Conservation (phyloP, 2,888 invertebrate species). For the Teleogryllus oceanicus region DNA sequence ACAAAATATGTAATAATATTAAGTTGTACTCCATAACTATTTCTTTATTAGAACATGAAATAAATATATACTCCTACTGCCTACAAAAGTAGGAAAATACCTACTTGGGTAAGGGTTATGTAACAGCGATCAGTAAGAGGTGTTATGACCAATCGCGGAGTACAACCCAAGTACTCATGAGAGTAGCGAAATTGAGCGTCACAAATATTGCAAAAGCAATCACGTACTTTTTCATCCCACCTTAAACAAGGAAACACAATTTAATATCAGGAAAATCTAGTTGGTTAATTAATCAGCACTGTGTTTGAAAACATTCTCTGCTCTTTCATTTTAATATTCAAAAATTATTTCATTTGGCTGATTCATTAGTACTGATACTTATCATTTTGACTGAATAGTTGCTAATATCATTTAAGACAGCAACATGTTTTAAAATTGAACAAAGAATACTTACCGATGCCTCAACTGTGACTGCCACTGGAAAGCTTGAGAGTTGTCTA, state of each 20-base stretch:
- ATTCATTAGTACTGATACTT: not conserved
- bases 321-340: no score
- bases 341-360: not conserved
- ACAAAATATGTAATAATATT: not conserved
- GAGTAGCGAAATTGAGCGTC: constrained; percentile 89
- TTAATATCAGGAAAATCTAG: not conserved
- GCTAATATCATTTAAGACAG: no score
- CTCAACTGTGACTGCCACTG: constrained; percentile 90
- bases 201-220: constrained; percentile 92
- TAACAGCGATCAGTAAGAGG: constrained; percentile 94
- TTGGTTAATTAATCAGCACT: no score
- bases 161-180: constrained; percentile 92
- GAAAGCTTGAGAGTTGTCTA: constrained; percentile 74
- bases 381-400: no score
- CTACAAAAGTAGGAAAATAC: constrained; percentile 20
- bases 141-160: constrained; percentile 89
- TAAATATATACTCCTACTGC: constrained; percentile 21
- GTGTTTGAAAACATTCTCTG: no score
- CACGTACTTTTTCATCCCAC: constrained; percentile 75
- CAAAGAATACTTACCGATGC: constrained; percentile 49
- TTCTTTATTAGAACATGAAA: constrained; percentile 28
- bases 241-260: constrained; percentile 43
- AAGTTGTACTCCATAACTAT: not conserved
- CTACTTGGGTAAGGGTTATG: constrained; percentile 84
- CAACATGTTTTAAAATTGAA: not conserved